These are phyloP conservation scores for Parauchenoglanis ngamensis DNA, from an alignment of 2,797 vertebrate genomes.

Conservation along the genomic window DNA sequence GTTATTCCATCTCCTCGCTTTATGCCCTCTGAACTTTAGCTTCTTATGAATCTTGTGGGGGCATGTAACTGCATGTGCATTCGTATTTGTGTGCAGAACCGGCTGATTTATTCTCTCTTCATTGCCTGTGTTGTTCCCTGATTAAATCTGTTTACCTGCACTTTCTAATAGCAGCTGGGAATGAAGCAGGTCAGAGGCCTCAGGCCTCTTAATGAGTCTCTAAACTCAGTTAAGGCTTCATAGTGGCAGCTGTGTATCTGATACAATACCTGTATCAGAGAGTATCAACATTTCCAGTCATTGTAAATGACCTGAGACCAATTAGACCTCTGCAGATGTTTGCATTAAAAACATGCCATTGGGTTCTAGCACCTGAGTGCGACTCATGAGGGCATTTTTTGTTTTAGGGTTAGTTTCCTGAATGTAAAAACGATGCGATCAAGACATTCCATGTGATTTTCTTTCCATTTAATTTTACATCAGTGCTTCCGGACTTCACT, in stretches of 20 bases:
- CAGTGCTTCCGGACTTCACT: not conserved
- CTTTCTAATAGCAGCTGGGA: slow-evolving; percentile 9
- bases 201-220: slow-evolving; percentile 24
- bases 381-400: not conserved
- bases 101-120: not conserved
- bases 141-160: slow-evolving; percentile 34
- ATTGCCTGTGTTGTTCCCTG: not conserved
- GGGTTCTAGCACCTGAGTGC: not conserved
- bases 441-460: not conserved
- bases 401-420: not conserved
- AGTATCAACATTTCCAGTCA: not conserved
- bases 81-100: not conserved
- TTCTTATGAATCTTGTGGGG: not conserved
- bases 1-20: not conserved
- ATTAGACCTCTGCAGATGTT: not conserved
- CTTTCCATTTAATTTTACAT: not conserved
- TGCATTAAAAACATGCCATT: not conserved
- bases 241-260: not conserved
- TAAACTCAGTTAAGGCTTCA: slow-evolving; percentile 1
- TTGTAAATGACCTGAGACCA: not conserved
- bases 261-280: not conserved
- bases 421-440: not conserved
- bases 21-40: slow-evolving; percentile 5
- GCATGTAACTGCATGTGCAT: not conserved
- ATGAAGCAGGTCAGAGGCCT: slow-evolving; percentile 19